Conservation (phyloP, 2,797 vertebrate species). For the Rhincodon typus region DNA sequence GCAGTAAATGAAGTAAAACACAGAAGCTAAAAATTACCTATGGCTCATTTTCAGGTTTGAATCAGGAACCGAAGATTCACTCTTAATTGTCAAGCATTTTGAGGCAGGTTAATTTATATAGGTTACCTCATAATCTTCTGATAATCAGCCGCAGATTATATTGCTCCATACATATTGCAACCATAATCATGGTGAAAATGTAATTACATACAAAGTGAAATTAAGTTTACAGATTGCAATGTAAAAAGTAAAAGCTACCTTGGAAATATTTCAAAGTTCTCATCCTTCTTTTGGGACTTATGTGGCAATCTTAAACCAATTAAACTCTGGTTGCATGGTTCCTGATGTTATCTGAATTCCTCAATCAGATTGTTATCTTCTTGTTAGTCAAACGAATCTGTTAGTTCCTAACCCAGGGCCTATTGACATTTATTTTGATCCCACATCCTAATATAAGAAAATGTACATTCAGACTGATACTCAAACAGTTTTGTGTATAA, state of each 20-base stretch:
- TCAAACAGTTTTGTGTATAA: neutral
- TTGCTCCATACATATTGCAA: neutral
- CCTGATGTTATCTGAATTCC: neutral
- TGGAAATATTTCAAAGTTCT: neutral
- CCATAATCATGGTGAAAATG: neutral
- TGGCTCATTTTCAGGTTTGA: neutral
- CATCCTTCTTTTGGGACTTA: neutral
- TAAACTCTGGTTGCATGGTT: neutral
- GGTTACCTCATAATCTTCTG: neutral
- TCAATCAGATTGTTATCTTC: neutral
- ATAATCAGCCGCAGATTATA: neutral
- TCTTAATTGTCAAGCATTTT: neutral
- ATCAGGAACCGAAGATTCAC: neutral
- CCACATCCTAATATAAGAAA: neutral
- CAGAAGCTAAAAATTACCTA: neutral
- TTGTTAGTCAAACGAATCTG: neutral
- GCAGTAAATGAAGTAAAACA: neutral
- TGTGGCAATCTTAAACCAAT: neutral
- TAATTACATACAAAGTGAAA: neutral
- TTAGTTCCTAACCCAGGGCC: neutral
- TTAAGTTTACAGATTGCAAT: conserved; percentile 8
- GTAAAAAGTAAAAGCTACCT: neutral
- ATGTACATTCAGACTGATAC: neutral
- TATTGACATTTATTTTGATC: conserved; percentile 8
- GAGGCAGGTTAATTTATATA: neutral